Base-by-base conservation (phyloP, 2,888 invertebrate genomes). In the Apotomis capreana region DNA sequence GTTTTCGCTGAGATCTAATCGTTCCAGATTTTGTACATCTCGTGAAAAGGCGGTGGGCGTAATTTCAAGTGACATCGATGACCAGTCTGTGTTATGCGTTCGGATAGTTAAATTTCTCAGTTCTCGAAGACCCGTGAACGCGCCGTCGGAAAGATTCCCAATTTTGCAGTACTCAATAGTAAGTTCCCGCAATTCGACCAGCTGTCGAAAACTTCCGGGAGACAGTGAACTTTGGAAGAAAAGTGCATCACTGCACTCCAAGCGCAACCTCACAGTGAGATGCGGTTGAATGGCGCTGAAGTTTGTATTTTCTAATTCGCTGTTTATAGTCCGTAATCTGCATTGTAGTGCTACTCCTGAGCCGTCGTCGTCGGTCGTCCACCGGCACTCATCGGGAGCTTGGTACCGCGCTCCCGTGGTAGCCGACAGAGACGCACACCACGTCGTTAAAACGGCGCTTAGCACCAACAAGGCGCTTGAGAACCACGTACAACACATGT, bases 31-130 rank as follows among this genome's bases (percentile, higher is more conserved):
- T 76, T 95, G 94, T 15, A 97, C 94, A 81, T 96, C 96, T 80
- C 96, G 95, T 74, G 95, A 95, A 86, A 97, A 96, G 54, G 96
- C 96, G 68, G 96, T 95, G 13, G 95, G 94, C 55, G 96, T 95
- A 75, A 97, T 94, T 84, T 97, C 96, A 75, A 97, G 93, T 68
- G 96, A 95, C 95, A 97, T 96, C 67, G 96, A 95, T 55, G 96
- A 96, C 96, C 97, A 97, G 84, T 97, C 96, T 57, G 96, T 96
- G 89, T 97, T 97, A 89, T 97, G 96, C 65, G 97, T 97, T 81
- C 96, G 94, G 76, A 97, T 95, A 59, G 97, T 97, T 73, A 97
- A 93, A 86, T 97, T 96, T 78, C 96, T 94, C 75, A 97, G 94
- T 85, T 97, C 96, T 73, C 95, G 95, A 57, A 97, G 94, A 60